phyloP scores from a whole-genome alignment of 2,113 vertebrate species.

The Nematolebias whitei region DNA sequence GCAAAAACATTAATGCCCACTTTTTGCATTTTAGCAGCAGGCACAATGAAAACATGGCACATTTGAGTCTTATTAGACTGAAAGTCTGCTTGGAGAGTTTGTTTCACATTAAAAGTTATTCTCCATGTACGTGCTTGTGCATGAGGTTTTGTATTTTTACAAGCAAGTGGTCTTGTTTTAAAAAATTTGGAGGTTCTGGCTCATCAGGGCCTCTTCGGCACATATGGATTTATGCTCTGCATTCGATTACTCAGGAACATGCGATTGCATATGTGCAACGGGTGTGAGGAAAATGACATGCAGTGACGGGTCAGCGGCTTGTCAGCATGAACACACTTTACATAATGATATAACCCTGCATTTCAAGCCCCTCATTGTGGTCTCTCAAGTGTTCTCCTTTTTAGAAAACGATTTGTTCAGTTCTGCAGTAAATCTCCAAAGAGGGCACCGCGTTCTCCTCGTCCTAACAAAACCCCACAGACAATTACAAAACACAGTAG shows the following conservation, averaged over 20 bases:
- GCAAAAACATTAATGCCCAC: too few relatives aligned
- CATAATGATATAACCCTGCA: conserved; percentile 23
- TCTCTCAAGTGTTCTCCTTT: not conserved
- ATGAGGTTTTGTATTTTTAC: too few relatives aligned
- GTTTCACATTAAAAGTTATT: not conserved
- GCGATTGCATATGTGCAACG: conserved; percentile 13
- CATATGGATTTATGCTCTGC: conserved; percentile 2
- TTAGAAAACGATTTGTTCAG: too few relatives aligned
- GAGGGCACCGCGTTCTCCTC: too few relatives aligned
- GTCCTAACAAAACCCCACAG: too few relatives aligned
- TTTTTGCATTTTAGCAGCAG: too few relatives aligned
- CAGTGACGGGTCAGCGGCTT: conserved; percentile 24
- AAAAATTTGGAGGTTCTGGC: not conserved
- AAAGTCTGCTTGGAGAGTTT: not conserved
- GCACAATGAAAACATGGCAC: too few relatives aligned
- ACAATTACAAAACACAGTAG: too few relatives aligned
- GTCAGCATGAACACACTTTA: conserved; percentile 12
- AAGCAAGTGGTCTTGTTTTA: not conserved
- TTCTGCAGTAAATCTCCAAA: too few relatives aligned
- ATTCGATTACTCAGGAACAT: conserved; percentile 27
- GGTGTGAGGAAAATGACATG: conserved; percentile 2
- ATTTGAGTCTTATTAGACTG: not conserved
- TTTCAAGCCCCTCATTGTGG: conserved; percentile 10
- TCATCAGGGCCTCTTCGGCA: not conserved
- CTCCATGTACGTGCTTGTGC: not conserved